Evolutionary conservation across 2,797 vertebrate genomes (phyloP).

Genomic region (Leptatherina wallacei): DNA sequence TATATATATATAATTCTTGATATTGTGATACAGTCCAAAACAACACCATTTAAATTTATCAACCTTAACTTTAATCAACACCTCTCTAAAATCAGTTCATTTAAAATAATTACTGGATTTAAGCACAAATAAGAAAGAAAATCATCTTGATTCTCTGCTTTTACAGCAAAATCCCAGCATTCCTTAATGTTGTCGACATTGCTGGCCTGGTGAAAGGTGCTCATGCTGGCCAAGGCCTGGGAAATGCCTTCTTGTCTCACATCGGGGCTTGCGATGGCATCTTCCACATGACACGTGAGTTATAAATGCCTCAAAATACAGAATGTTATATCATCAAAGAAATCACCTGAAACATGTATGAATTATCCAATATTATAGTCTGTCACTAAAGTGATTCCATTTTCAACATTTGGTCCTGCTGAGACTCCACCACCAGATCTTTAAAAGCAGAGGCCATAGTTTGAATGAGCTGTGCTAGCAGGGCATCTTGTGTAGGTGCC

Average conservation of each 20-base stretch:
- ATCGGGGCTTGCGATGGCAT: constrained; percentile 94
- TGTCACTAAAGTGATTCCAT: background rate
- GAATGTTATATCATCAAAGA: background rate
- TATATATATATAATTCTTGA: no score
- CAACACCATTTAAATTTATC: background rate
- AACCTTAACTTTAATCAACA: background rate
- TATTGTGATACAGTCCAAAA: constrained; percentile 2
- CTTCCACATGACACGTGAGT: constrained; percentile 97
- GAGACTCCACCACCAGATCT: constrained; percentile 2
- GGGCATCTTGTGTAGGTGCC: constrained; percentile 42
- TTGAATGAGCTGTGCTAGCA: constrained; percentile 24
- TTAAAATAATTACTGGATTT: background rate
- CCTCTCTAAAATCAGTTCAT: background rate
- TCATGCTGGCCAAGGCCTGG: constrained; percentile 93
- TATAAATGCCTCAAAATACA: constrained; percentile 2
- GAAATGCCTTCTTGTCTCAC: constrained; percentile 96
- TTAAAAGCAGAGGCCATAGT: constrained; percentile 16
- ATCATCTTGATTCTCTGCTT: background rate
- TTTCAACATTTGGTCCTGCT: constrained; percentile 4
- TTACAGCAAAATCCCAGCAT: constrained; percentile 94
- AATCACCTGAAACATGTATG: background rate
- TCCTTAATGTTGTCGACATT: constrained; percentile 96
- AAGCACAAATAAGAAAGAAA: background rate
- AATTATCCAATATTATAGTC: background rate
- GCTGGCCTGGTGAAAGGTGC: constrained; percentile 96